Evolutionary conservation across 2,797 vertebrate species (phyloP).

Genomic region (Rhynchonycteris naso): DNA sequence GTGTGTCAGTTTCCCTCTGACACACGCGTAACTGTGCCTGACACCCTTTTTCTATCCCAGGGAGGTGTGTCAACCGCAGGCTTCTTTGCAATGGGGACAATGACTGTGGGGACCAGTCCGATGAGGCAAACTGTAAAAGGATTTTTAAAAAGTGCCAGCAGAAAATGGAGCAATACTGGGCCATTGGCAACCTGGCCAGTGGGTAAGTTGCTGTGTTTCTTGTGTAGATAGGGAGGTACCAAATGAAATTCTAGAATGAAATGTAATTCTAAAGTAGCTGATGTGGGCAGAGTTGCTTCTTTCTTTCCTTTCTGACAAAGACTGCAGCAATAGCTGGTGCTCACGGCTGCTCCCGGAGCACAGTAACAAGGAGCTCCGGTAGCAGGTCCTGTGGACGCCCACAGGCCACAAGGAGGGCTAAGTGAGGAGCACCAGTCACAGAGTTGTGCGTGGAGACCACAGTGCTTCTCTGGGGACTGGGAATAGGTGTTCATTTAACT

Average conservation of each 20-base stretch:
- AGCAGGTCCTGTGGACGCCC: not conserved
- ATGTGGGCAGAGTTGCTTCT: not conserved
- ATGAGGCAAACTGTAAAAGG: constrained; percentile 91
- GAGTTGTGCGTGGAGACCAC: not conserved
- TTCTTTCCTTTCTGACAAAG: not conserved
- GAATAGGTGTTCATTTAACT: not conserved
- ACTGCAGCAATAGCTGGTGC: too few relatives aligned
- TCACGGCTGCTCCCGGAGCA: not conserved
- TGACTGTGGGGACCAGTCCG: constrained; percentile 95
- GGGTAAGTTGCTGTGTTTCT: constrained; percentile 87
- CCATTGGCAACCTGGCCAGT: constrained; percentile 92
- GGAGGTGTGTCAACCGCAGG: constrained; percentile 91
- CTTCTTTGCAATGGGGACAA: constrained; percentile 95
- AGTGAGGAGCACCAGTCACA: not conserved
- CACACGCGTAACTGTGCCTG: fast-evolving
- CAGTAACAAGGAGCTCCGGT: too few relatives aligned
- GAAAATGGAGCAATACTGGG: constrained; percentile 92
- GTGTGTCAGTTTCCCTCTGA: fast-evolving
- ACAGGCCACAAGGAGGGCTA: not conserved
- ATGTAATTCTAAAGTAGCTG: not conserved
- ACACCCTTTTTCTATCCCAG: constrained; percentile 81
- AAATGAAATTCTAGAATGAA: not conserved
- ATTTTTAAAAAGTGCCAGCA: constrained; percentile 88
- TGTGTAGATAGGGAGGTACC: not conserved
- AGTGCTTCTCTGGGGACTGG: fast-evolving